Evolutionary conservation across 2,797 vertebrate species (phyloP).

Genomic region (Esox masquinongy): DNA sequence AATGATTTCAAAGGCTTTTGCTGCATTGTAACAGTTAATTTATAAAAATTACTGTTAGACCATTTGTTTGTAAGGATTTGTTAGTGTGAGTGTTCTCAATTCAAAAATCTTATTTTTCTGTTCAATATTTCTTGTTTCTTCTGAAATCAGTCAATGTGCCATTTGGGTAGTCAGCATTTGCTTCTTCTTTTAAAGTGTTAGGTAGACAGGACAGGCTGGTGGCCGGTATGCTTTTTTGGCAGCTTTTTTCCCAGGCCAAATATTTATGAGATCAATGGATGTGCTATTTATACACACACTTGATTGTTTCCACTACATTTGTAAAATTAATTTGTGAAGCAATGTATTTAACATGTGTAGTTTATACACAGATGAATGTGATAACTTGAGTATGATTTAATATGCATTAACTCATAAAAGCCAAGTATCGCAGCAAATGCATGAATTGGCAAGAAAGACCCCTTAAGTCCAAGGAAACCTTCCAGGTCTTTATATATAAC

Average conservation of each 20-base stretch:
- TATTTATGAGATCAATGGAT: conserved; percentile 2
- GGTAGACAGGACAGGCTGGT: not conserved
- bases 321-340: not conserved
- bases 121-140: not conserved
- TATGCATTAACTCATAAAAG: not conserved
- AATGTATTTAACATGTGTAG: not conserved
- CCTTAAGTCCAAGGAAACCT: not conserved
- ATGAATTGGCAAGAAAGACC: not conserved
- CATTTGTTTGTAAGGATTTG: not conserved
- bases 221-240: not conserved
- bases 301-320: not conserved
- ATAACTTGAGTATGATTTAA: not conserved
- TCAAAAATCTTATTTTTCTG: not conserved
- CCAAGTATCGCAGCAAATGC: not conserved
- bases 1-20: not conserved
- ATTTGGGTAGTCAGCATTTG: conserved; percentile 5
- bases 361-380: not conserved
- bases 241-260: not conserved
- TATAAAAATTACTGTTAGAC: not conserved
- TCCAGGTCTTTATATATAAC: not conserved
- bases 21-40: not conserved
- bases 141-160: conserved; percentile 17
- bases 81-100: not conserved
- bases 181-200: not conserved
- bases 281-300: not conserved